phyloP scores from a whole-genome alignment of 2,888 invertebrate genomes.

The Callosobruchus maculatus region DNA sequence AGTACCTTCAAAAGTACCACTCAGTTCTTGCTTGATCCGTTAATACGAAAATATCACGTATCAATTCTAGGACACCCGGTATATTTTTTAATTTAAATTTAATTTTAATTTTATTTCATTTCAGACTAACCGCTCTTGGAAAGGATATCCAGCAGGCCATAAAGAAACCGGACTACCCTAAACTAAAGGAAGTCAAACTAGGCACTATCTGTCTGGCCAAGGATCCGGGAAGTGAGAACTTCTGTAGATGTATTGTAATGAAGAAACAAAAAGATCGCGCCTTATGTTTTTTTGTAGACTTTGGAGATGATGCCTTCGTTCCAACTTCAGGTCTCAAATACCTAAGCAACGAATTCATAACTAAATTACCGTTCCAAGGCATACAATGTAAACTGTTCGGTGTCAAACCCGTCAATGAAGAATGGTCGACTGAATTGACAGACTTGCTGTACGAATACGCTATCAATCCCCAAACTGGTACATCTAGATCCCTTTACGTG shows the following conservation, averaged over 20 bases:
- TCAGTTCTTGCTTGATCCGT: too few relatives aligned
- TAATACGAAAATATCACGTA: too few relatives aligned
- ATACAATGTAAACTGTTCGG: slow-evolving; percentile 62
- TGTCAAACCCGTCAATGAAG: slow-evolving; percentile 48
- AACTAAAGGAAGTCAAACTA: slow-evolving; percentile 35
- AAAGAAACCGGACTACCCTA: slow-evolving; percentile 27
- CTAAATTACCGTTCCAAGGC: slow-evolving; percentile 58
- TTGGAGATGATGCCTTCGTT: slow-evolving; percentile 56
- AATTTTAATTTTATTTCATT: too few relatives aligned
- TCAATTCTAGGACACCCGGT: too few relatives aligned
- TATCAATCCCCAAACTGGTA: slow-evolving; percentile 44
- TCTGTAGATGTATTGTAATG: slow-evolving; percentile 51
- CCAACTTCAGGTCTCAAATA: slow-evolving; percentile 46
- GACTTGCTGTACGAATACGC: slow-evolving; percentile 54
- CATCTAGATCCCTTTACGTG: slow-evolving; percentile 48
- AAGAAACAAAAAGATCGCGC: slow-evolving; percentile 44
- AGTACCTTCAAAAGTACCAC: too few relatives aligned
- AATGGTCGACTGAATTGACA: slow-evolving; percentile 54
- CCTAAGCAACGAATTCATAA: slow-evolving; percentile 53
- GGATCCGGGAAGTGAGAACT: slow-evolving; percentile 46
- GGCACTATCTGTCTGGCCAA: slow-evolving; percentile 54
- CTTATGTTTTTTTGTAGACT: slow-evolving; percentile 61
- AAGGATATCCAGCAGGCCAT: slow-evolving; percentile 25
- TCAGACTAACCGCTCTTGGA: slow-evolving; percentile 25
- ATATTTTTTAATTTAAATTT: too few relatives aligned